Evolutionary conservation across 2,797 vertebrate genomes (phyloP), one percentile per base, ranked within the genome.

Genomic region (Galaxias olidus): DNA sequence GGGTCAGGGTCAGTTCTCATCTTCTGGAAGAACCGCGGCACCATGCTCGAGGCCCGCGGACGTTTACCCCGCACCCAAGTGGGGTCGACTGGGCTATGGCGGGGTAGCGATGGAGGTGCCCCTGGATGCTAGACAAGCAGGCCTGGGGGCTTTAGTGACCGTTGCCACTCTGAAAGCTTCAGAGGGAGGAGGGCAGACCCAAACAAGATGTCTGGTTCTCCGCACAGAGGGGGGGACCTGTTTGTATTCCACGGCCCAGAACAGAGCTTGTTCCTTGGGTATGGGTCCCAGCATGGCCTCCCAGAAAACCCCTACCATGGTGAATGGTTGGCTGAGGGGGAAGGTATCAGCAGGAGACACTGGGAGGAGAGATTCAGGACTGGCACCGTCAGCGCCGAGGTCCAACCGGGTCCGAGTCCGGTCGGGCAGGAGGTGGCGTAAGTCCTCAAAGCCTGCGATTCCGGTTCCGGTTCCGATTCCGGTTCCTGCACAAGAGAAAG

Each of bases 121-220:
- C 1, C 66, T 87, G 51, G 83, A 89, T 1, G 61, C 70, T n/a
- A 71, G 88, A 40, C 89, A 86, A 73, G 78, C 87, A 0, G 86
- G 87, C 15, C 86, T 88, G 0, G 90, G 92, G 4, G 90, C 91
- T 40, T 63, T 93, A 66, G 90, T 92, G 0, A 93, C 92, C 0
- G 91, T 93, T 4, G 92, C 92, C 6, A 91, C 91, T 3, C 68
- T 93, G 46, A 91, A 93, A 82, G 90, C 90, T 8, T 89, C 89
- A 0, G 91, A 92, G 66, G 89, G 88, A 44, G 77, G 88, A 4
- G 88, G 91, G 19, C 91, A 92, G 77, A 92, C 91, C 0, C 91
- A 93, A 77, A 92, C 91, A 5, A 89, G 88, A 4, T 92, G 90
- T 66, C 87, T 92, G 20, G 88, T 93, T 65, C 87, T 93, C 13